These are phyloP conservation scores for Perizoma flavofasciatum DNA, from an alignment of 2,888 invertebrate genomes.

Conservation along the genomic window DNA sequence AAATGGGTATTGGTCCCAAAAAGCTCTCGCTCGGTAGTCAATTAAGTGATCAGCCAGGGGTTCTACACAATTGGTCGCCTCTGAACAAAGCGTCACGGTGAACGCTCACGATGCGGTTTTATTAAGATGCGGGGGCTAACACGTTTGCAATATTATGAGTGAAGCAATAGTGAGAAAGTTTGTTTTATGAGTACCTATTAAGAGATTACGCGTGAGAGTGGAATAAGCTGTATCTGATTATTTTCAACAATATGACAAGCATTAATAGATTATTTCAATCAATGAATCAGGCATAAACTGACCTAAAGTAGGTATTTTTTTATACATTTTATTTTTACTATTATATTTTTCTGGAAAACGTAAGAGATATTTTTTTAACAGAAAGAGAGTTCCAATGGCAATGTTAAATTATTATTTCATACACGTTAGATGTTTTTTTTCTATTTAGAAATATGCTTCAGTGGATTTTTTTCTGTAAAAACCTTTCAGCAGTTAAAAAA, in stretches of 20 bases:
- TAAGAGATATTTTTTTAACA: too few relatives aligned
- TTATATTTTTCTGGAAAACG: too few relatives aligned
- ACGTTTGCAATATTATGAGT: conserved; percentile 56
- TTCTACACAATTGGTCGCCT: conserved; percentile 81
- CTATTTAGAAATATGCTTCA: too few relatives aligned
- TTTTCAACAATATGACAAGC: not conserved
- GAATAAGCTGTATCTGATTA: conserved; percentile 21
- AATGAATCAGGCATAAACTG: not conserved
- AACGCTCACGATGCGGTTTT: conserved; percentile 59
- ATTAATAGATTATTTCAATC: not conserved
- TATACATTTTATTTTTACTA: not conserved
- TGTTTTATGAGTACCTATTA: conserved; percentile 12
- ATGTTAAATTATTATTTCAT: not conserved
- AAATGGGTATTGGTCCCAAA: conserved; percentile 49
- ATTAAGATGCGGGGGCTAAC: conserved; percentile 67
- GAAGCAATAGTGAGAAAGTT: conserved; percentile 30
- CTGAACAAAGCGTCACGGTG: conserved; percentile 69
- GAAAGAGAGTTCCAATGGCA: too few relatives aligned
- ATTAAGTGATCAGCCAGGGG: conserved; percentile 82
- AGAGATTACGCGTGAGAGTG: conserved; percentile 12
- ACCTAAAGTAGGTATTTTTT: too few relatives aligned
- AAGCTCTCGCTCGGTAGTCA: conserved; percentile 76
- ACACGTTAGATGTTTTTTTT: not conserved
- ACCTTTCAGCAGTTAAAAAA: conserved; percentile 18
- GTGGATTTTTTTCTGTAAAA: not conserved